These are phyloP conservation scores for Pyrgus malvae DNA, from an alignment of 2,888 invertebrate species.

Conservation along the genomic window DNA sequence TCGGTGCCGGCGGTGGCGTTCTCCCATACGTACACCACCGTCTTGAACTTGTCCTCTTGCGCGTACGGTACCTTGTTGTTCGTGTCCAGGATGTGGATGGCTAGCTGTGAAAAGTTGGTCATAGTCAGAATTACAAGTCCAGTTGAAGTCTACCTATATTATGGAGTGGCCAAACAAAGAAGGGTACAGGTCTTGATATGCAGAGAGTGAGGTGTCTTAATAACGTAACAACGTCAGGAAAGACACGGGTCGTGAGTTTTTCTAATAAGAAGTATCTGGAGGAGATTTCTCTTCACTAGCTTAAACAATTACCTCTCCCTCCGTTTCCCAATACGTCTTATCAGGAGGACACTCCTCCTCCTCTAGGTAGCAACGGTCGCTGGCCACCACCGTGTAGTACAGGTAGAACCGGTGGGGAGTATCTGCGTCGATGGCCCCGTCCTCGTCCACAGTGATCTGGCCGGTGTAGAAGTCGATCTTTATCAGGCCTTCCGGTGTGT, in stretches of 20 bases:
- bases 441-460: slow-evolving; percentile 69
- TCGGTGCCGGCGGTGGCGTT: slow-evolving; percentile 62
- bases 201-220: too few species aligned
- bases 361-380: slow-evolving; percentile 60
- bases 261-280: too few species aligned
- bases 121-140: too few species aligned
- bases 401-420: slow-evolving; percentile 66
- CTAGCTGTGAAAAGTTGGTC: too few species aligned
- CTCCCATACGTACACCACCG: slow-evolving; percentile 69
- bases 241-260: too few species aligned
- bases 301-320: slow-evolving; percentile 59
- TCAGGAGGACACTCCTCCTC: slow-evolving; percentile 56
- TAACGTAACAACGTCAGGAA: too few species aligned
- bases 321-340: slow-evolving; percentile 48
- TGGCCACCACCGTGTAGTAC: slow-evolving; percentile 78
- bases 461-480: slow-evolving; percentile 75
- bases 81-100: slow-evolving; percentile 80
- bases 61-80: slow-evolving; percentile 82
- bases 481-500: slow-evolving; percentile 69
- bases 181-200: too few species aligned
- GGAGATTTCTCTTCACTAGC: too few species aligned
- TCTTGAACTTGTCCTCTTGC: slow-evolving; percentile 48
- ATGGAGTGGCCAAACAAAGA: too few species aligned
- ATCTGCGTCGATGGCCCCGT: slow-evolving; percentile 80
- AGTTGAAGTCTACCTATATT: too few species aligned